Conservation (phyloP, 2,888 invertebrate genomes). For the Drosophila monieri region DNA sequence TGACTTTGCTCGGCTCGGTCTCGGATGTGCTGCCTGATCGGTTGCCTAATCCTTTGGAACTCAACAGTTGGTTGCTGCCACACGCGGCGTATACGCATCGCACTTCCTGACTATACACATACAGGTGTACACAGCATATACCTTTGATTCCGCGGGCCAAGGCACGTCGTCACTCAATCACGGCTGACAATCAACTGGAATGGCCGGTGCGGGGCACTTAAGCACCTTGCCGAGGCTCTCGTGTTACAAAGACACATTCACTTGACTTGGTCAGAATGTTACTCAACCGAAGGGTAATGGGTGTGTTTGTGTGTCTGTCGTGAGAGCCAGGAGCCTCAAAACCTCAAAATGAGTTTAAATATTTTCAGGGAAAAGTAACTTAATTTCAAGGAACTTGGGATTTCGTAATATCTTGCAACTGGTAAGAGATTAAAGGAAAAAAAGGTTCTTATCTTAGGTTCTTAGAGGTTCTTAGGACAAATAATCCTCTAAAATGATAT, state of each 20-base stretch:
- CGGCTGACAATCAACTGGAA: slow-evolving; percentile 48
- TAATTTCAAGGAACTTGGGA: not conserved
- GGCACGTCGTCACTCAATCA: slow-evolving; percentile 56
- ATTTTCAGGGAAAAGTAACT: not conserved
- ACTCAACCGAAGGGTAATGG: slow-evolving; percentile 15
- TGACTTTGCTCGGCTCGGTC: slow-evolving; percentile 29
- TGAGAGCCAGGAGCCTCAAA: not conserved
- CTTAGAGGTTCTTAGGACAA: too few relatives aligned
- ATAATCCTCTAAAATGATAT: too few relatives aligned
- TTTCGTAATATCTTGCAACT: not conserved
- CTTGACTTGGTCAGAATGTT: slow-evolving; percentile 29
- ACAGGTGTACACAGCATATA: not conserved
- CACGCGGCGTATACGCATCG: slow-evolving; percentile 58
- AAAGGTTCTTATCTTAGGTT: too few relatives aligned
- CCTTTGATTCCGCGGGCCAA: slow-evolving; percentile 17
- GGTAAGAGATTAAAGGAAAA: too few relatives aligned
- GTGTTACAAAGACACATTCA: slow-evolving; percentile 7
- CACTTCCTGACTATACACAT: not conserved
- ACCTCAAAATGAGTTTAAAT: not conserved
- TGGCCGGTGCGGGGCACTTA: slow-evolving; percentile 11
- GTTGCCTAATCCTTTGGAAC: slow-evolving; percentile 63
- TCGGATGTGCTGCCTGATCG: slow-evolving; percentile 18
- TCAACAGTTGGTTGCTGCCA: slow-evolving; percentile 55
- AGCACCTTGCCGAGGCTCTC: slow-evolving; percentile 11
- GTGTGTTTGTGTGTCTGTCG: not conserved